Evolutionary conservation across 2,888 invertebrate genomes (phyloP), one percentile per base, ranked within the genome.

Genomic region (Hirtodrosophila confusa): DNA sequence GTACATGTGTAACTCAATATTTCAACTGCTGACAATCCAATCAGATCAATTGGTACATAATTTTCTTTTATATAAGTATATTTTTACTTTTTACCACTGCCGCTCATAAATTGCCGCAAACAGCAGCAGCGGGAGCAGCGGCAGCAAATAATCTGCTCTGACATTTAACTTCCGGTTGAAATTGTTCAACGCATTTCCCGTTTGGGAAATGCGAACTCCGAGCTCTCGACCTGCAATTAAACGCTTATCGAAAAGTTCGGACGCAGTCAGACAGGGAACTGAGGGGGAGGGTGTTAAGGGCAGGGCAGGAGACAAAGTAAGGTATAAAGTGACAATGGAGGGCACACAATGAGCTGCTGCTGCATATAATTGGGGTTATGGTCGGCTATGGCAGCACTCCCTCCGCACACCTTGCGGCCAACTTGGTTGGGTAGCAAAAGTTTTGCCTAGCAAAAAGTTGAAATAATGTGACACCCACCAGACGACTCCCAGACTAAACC

Each of bases 91-190:
- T 63, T 51, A 45, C 63, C 58, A 61, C 57, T 57, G 69, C 66
- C 53, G 50, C 65, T 45, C 66, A 78, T 78, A 79, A 86, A 86
- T 86, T 86, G 75, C 63, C 58, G 47, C 44, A 48, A 55, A 39
- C n/a, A 31, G 37, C 48, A 55, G 12, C 57, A 62, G n/a, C 23
- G 35, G 17, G 1, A 17, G 2, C 17, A 17, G 2, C 17, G 2
- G 2, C 17, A 10, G 5, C 36, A 27, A 31, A 36, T 40, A 41
- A 78, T 65, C 74, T 70, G 69, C 48, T 60, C 67, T 83, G 87
- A 77, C 78, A 80, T 69, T 80, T 77, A 74, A 86, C 80, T 77
- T 84, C 87, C 85, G 78, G 64, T 66, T 80, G 64, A 84, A 80
- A 86, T 86, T 80, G 75, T 64, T 69, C 64, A 80, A 86, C 76